Percentiles rank a stretch among this genome's conserved stretches.
phyloP scores from a whole-genome alignment of 2,113 vertebrate species.

The Lipotes vexillifer region DNA sequence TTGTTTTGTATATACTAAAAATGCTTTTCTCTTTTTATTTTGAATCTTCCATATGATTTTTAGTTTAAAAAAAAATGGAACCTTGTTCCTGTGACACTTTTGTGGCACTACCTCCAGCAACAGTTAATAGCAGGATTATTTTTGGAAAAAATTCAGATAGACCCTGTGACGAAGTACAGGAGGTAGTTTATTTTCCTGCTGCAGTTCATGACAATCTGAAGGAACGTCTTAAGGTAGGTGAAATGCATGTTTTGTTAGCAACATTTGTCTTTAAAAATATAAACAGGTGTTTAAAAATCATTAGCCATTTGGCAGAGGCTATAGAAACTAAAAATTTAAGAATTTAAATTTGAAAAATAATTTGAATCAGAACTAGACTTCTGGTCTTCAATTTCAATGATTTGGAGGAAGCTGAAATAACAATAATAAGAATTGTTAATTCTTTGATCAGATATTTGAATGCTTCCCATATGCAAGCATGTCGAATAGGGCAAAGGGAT shows the following conservation, averaged over 20 bases:
- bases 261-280: background rate
- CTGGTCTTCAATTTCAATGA: slow-evolving; percentile 3
- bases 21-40: slow-evolving; percentile 39
- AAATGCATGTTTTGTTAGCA: slow-evolving; percentile 33
- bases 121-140: slow-evolving; percentile 83
- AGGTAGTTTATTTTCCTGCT: slow-evolving; percentile 88
- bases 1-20: slow-evolving; percentile 8
- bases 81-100: slow-evolving; percentile 94
- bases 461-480: background rate
- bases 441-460: slow-evolving; percentile 15
- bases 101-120: slow-evolving; percentile 92
- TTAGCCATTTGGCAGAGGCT: slow-evolving; percentile 11
- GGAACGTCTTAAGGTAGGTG: slow-evolving; percentile 86
- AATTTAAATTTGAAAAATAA: slow-evolving; percentile 23
- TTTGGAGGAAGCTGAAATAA: slow-evolving; percentile 6
- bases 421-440: background rate
- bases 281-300: background rate
- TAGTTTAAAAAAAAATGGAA: slow-evolving; percentile 51
- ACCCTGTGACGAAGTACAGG: slow-evolving; percentile 93
- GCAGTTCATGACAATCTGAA: slow-evolving; percentile 72
- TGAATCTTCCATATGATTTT: background rate
- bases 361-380: slow-evolving; percentile 16
- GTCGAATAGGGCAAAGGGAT: background rate
- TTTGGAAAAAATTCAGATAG: slow-evolving; percentile 98
- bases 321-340: slow-evolving; percentile 32